Evolutionary conservation across 2,888 invertebrate genomes (phyloP).

Genomic region (Diaphora mendica): DNA sequence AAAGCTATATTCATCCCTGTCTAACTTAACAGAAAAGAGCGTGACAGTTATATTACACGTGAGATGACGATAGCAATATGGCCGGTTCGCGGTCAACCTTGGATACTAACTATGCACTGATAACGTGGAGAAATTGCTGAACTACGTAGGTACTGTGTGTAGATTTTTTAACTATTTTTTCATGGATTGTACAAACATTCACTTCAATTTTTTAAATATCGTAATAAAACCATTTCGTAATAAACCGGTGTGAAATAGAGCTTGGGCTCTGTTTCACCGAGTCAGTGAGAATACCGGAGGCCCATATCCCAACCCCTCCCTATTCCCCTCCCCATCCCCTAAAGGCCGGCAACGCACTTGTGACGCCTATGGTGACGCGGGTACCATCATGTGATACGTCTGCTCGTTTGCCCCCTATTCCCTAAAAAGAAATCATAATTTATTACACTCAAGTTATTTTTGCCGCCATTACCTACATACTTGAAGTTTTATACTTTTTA

Average conservation of each 20-base stretch:
- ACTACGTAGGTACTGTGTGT: constrained; percentile 11
- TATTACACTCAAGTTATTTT: not conserved
- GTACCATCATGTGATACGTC: no score
- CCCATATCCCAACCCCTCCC: no score
- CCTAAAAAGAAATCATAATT: no score
- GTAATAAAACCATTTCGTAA: no score
- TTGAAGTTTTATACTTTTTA: not conserved
- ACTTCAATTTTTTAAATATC: not conserved
- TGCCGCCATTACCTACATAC: not conserved
- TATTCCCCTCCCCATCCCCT: no score
- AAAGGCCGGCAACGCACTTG: no score
- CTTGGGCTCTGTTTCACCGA: no score
- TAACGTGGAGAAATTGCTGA: constrained; percentile 45
- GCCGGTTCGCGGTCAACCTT: constrained; percentile 38
- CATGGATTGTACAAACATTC: constrained; percentile 6
- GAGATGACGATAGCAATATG: constrained; percentile 35
- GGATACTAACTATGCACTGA: constrained; percentile 38
- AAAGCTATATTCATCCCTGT: constrained; percentile 29
- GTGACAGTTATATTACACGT: constrained; percentile 23
- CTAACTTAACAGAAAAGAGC: not conserved
- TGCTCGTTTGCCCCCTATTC: no score
- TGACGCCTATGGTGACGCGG: no score
- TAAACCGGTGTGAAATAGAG: no score
- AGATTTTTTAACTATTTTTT: constrained; percentile 10
- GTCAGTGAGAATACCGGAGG: no score